Base-by-base conservation (phyloP, 2,113 vertebrate species). In the Taxidea taxus region DNA sequence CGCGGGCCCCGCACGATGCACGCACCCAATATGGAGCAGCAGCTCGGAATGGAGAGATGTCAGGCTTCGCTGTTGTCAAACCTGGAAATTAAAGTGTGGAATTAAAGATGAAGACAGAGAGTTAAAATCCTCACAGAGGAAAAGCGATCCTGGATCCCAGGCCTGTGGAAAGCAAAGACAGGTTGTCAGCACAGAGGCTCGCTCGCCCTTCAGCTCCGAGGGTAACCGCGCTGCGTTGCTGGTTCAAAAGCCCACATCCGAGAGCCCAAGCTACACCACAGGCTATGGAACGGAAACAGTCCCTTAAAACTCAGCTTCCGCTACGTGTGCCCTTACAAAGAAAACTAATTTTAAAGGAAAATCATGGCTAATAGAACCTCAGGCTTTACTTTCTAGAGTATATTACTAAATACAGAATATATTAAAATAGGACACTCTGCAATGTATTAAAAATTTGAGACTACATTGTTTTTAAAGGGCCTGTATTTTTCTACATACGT, bases 41-140 rank as follows among this genome's bases (percentile, higher is more conserved):
- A n/a, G 56, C 84, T 56, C 62, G 72, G 44, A 18, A 98, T 89
- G 47, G 81, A 94, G 96, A 10, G 93, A 0, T 4, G 91, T 82
- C 49, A 31, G 97, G 70, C 62, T 51, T 85, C 42, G 70, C n/a
- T 77, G 95, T 3, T 37, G 95, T 47, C 56, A 89, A 21, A 95
- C 95, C 98, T 99, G 98, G 18, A 98, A 98, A 84, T 54, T 15
- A 95, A 98, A 98, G 23, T 85, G 7, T 3, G 42, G 39, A 11
- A 74, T 97, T 90, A 96, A 95, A 92, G 87, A 80, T 80, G 74
- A 75, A 47, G 72, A 29, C 42, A 15, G 1, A n/a, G 85, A 70
- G 70, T 92, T 49, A 95, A 87, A 16, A 0, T 7, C 0, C 91
- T 87, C 87, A 42, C 51, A 51, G 80, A 83, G 97, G 90, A 82